A percentile compares a stretch with the other conserved stretches of the same genome.
phyloP scores from a whole-genome alignment of 2,797 vertebrate species.

The Pipistrellus kuhlii region DNA sequence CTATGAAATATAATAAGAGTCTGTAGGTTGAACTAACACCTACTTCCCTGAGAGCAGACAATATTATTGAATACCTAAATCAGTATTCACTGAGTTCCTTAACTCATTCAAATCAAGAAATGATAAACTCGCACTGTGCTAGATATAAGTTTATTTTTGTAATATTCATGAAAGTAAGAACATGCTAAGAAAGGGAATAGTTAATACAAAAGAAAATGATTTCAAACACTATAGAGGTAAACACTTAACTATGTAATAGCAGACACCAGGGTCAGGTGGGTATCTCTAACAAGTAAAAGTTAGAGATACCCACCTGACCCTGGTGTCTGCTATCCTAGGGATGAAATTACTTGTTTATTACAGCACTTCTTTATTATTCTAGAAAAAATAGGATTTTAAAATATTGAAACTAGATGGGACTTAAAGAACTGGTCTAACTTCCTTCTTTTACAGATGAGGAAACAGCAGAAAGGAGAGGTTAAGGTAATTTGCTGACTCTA shows the following conservation, averaged over 20 bases:
- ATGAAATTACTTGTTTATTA: neutral
- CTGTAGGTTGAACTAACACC: neutral
- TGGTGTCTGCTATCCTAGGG: neutral
- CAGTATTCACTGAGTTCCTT: neutral
- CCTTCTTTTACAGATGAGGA: neutral
- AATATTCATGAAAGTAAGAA: neutral
- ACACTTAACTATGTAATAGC: neutral
- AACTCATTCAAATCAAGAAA: constrained; percentile 12
- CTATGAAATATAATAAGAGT: neutral
- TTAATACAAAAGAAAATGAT: neutral
- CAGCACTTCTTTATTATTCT: neutral
- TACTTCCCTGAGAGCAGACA: neutral
- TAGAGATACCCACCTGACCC: neutral
- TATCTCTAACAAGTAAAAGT: too few species aligned
- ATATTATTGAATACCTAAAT: neutral
- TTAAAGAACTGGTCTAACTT: neutral
- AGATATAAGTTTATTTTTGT: neutral
- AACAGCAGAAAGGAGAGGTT: neutral
- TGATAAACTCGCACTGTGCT: neutral
- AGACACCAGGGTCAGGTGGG: too few species aligned
- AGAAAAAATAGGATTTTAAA: neutral
- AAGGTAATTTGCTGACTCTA: neutral
- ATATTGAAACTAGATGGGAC: constrained; percentile 12
- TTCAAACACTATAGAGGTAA: neutral
- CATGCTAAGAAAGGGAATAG: neutral